A percentile compares a stretch with the other conserved stretches of the same genome.
Conservation (phyloP, 2,888 invertebrate species). For the Thalpophila matura region DNA sequence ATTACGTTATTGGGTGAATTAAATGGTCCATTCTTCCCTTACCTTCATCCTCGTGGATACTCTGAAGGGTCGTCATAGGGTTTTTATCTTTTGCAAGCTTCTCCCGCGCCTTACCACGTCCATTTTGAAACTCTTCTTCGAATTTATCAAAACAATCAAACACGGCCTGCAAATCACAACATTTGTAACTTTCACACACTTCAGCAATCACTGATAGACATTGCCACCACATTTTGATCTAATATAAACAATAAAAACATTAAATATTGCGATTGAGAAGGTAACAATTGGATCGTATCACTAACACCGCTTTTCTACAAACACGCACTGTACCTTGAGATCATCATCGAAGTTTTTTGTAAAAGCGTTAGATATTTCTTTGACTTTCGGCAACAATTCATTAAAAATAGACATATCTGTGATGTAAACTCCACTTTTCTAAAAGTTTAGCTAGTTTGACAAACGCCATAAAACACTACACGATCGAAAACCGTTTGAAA, state of each 20-base stretch:
- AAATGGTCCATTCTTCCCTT: constrained; percentile 38
- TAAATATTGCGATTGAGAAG: constrained; percentile 14
- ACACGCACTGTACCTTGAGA: constrained; percentile 78
- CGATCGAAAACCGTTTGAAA: constrained; percentile 88
- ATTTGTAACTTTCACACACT: constrained; percentile 44
- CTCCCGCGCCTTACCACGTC: constrained; percentile 73
- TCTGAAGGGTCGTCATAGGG: constrained; percentile 77
- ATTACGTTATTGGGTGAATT: neutral
- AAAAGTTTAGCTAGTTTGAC: constrained; percentile 76
- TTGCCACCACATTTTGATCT: constrained; percentile 8
- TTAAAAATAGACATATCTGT: constrained; percentile 86
- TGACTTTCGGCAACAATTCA: constrained; percentile 81
- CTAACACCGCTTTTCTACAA: constrained; percentile 32
- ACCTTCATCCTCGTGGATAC: constrained; percentile 85
- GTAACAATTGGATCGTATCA: constrained; percentile 31
- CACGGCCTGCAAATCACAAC: constrained; percentile 76
- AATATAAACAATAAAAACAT: constrained; percentile 27
- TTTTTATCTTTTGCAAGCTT: constrained; percentile 77
- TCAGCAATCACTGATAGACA: constrained; percentile 8
- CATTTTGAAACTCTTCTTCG: constrained; percentile 79
- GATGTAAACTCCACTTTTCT: constrained; percentile 72
- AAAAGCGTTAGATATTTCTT: constrained; percentile 76
- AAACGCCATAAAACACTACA: constrained; percentile 81
- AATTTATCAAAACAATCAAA: constrained; percentile 79
- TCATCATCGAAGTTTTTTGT: constrained; percentile 77